Evolutionary conservation across 2,888 invertebrate species (phyloP), one percentile per base, ranked within the genome.

Genomic region (Ectemnius continuus): DNA sequence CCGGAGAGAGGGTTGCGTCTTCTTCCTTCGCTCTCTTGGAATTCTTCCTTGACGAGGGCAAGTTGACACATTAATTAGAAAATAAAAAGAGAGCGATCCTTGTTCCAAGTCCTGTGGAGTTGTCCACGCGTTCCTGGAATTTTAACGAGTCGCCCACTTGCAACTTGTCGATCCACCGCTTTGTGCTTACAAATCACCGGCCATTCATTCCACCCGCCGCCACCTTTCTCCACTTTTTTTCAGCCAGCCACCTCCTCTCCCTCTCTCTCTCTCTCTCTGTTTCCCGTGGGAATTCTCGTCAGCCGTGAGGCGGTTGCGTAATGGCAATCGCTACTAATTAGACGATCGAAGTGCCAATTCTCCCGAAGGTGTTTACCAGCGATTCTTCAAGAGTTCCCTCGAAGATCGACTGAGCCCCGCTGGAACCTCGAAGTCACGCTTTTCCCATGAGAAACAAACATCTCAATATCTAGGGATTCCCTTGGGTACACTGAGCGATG

Each of bases 171-270:
- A 52, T 59, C 76, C 73, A 82, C 77, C 81, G 71, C 56, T 47
- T n/a, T 61, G 61, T 46, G 79, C 84, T 78, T 83, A 84, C 82
- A 80, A 83, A 83, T 83, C 84, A 75, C 78, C 16, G 47, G 63
- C 72, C 76, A 78, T 84, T 82, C 75, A 74, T 79, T 8, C n/a
- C 16, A 13, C 52, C 36, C 11, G 8, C 4, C 3, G 28, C 36
- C 8, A 36, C 36, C 36, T 36, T 36, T 36, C 67, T 64, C 59
- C 60, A 26, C 62, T 64, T 67, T 66, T 70, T 73, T 67, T 58
- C 67, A 63, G 47, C 46, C 70, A 58, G 23, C 23, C 23, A 16
- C 62, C 74, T 71, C 60, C 65, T 23, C 64, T 61, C 61, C 74
- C 48, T 36, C 46, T 61, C 48, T 48, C 46, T 26, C 46, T 58